Evolutionary conservation across 1,140 invertebrate genomes (phyloP).

Genomic region (Coptotermes formosanus): DNA sequence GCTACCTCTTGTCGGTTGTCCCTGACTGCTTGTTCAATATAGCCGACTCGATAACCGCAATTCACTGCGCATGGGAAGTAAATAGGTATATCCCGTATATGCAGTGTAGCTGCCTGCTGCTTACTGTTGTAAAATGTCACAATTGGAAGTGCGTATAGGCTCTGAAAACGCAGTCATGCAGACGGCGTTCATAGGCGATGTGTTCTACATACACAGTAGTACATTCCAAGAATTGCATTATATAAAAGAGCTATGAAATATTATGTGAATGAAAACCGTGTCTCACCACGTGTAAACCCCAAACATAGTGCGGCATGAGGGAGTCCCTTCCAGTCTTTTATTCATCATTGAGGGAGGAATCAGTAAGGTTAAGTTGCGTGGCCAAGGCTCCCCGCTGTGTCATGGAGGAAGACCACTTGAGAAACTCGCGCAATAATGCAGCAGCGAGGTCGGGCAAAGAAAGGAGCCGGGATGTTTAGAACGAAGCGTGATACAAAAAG

Average conservation of each 20-base stretch:
- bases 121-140: not conserved
- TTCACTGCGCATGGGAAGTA: too few relatives aligned
- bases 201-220: not conserved
- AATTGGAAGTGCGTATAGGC: not conserved
- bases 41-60: too few relatives aligned
- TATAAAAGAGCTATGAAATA: not conserved
- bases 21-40: too few relatives aligned
- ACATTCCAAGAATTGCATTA: not conserved
- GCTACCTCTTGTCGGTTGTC: too few relatives aligned
- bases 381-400: not conserved
- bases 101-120: too few relatives aligned
- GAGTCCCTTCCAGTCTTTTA: slow-evolving; percentile 8
- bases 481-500: not conserved
- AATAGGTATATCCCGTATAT: too few relatives aligned
- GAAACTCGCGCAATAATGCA: slow-evolving; percentile 11
- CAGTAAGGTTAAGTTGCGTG: not conserved
- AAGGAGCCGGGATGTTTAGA: not conserved
- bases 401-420: slow-evolving; percentile 14
- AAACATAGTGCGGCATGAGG: not conserved
- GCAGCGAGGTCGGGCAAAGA: not conserved
- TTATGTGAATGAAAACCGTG: slow-evolving; percentile 12
- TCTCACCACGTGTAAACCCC: not conserved
- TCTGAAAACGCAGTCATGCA: slow-evolving; percentile 4
- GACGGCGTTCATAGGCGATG: not conserved
- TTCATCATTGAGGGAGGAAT: not conserved